These are phyloP conservation scores for Harpagoxenus sublaevis DNA, from an alignment of 2,888 invertebrate genomes.

Conservation along the genomic window DNA sequence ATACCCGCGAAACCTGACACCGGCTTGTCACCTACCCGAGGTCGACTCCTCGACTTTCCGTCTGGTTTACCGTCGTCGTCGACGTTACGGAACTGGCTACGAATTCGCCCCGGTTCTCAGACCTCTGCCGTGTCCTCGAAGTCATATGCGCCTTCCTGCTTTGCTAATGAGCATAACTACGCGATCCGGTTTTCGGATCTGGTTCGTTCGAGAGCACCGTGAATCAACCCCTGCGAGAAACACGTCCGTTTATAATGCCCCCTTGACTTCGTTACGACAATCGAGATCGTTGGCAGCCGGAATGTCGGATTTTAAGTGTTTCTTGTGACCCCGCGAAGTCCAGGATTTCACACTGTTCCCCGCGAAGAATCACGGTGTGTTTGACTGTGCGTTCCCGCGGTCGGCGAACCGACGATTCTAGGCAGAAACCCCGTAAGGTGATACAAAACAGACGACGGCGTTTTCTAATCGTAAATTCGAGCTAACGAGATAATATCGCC, in stretches of 20 bases:
- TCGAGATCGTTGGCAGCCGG: slow-evolving; percentile 54
- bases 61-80: slow-evolving; percentile 24
- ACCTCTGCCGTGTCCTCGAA: slow-evolving; percentile 48
- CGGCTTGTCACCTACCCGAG: slow-evolving; percentile 25
- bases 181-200: slow-evolving; percentile 54
- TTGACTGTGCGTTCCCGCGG: slow-evolving; percentile 21
- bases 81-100: slow-evolving; percentile 10
- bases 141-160: slow-evolving; percentile 59
- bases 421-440: slow-evolving; percentile 33
- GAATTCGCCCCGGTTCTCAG: slow-evolving; percentile 57
- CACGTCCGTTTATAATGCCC: slow-evolving; percentile 44
- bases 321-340: slow-evolving; percentile 58
- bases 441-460: slow-evolving; percentile 48
- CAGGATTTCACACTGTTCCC: slow-evolving; percentile 35
- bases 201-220: slow-evolving; percentile 36
- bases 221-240: slow-evolving; percentile 60
- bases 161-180: slow-evolving; percentile 36
- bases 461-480: slow-evolving; percentile 56
- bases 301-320: slow-evolving; percentile 55
- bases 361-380: neutral
- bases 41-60: slow-evolving; percentile 36
- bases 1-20: slow-evolving; percentile 33
- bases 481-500: slow-evolving; percentile 54
- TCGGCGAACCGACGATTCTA: slow-evolving; percentile 44
- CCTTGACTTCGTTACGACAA: slow-evolving; percentile 69